These are phyloP conservation scores for Seriola rivoliana DNA, from an alignment of 2,113 vertebrate genomes.

Conservation along the genomic window DNA sequence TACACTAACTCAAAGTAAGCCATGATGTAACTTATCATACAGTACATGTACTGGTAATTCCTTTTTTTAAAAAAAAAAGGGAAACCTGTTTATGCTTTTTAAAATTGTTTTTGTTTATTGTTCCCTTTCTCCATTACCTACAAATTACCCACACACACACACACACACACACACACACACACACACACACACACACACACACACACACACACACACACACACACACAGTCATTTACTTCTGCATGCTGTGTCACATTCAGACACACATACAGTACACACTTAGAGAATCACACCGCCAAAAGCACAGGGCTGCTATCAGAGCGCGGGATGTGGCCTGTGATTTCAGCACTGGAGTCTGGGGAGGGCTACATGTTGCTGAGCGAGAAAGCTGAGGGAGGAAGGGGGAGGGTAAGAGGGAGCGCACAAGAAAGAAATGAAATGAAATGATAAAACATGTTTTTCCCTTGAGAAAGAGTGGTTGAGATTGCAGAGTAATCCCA, in stretches of 20 bases:
- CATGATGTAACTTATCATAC: not conserved
- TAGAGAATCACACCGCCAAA: conserved; percentile 39
- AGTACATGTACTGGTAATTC: not conserved
- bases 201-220: not conserved
- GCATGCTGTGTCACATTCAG: conserved; percentile 10
- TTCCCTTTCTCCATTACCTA: not conserved
- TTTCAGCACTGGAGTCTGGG: conserved; percentile 77
- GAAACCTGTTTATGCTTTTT: not conserved
- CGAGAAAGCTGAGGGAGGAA: conserved; percentile 45
- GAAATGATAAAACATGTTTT: conserved; percentile 84
- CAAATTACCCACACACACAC: not conserved
- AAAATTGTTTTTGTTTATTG: not conserved
- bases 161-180: conserved; percentile 1
- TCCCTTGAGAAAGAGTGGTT: conserved; percentile 73
- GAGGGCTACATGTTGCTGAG: conserved; percentile 82
- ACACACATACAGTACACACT: conserved; percentile 23
- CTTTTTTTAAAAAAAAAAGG: not conserved
- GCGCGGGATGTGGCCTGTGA: conserved; percentile 75
- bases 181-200: conserved; percentile 25
- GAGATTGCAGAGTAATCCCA: conserved; percentile 85
- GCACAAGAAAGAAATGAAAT: conserved; percentile 78
- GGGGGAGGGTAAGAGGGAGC: conserved; percentile 39
- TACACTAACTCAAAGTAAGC: not conserved
- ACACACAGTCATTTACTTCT: not conserved
- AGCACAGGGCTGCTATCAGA: conserved; percentile 63